Evolutionary conservation across 2,797 vertebrate genomes (phyloP).

Genomic region (Oreonectes daqikongensis): DNA sequence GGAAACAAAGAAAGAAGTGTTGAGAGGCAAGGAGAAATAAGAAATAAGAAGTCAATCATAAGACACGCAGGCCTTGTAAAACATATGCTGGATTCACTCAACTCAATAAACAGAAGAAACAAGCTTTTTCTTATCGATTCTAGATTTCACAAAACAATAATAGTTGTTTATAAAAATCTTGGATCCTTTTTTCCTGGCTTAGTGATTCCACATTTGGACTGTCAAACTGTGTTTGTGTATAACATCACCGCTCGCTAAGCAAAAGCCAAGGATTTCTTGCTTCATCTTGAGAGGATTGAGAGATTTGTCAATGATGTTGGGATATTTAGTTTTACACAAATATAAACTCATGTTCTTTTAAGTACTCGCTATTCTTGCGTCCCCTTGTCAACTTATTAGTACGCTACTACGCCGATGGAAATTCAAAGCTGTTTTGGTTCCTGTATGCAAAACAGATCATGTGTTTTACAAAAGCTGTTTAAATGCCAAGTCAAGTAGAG

Average conservation of each 20-base stretch:
- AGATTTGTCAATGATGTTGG: slow-evolving; percentile 23
- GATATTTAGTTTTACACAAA: slow-evolving; percentile 33
- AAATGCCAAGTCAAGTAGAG: slow-evolving; percentile 33
- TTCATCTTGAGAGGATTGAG: slow-evolving; percentile 55
- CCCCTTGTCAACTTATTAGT: slow-evolving; percentile 1
- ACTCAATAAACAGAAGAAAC: slow-evolving; percentile 65
- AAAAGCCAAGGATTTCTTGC: slow-evolving; percentile 64
- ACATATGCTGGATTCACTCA: slow-evolving; percentile 69
- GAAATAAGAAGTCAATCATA: slow-evolving; percentile 51
- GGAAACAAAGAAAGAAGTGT: slow-evolving; percentile 43
- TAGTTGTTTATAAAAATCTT: slow-evolving; percentile 67
- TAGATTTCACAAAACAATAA: slow-evolving; percentile 69
- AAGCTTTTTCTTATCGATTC: slow-evolving; percentile 63
- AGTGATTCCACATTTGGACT: slow-evolving; percentile 52
- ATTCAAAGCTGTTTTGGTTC: slow-evolving; percentile 21
- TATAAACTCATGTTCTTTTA: slow-evolving; percentile 1
- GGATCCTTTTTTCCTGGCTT: slow-evolving; percentile 61
- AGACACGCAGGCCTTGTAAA: slow-evolving; percentile 51
- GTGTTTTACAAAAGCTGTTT: slow-evolving; percentile 37
- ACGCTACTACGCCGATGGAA: slow-evolving; percentile 27
- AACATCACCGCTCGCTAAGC: slow-evolving; percentile 58
- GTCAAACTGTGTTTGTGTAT: slow-evolving; percentile 63
- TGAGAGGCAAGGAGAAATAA: slow-evolving; percentile 59
- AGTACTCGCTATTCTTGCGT: neutral
- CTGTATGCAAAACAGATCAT: slow-evolving; percentile 43